Conservation (phyloP, 2,797 vertebrate species). For the Moxostoma hubbsi region DNA sequence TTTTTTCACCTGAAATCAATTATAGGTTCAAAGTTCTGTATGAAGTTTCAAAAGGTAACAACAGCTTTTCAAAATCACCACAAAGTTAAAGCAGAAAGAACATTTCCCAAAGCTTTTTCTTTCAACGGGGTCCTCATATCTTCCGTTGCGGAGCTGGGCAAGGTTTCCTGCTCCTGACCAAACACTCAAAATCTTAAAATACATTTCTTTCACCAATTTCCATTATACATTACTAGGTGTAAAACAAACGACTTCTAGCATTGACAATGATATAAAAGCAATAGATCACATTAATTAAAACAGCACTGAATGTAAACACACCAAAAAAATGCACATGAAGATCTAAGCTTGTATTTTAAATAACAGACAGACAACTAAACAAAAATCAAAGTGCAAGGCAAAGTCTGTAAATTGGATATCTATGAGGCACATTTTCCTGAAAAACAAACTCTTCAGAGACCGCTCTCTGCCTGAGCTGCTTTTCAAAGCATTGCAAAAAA, state of each 20-base stretch:
- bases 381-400: conserved; percentile 82
- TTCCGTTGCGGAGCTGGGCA: neutral
- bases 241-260: conserved; percentile 54
- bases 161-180: conserved; percentile 16
- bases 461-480: too few species aligned
- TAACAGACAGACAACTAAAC: conserved; percentile 80
- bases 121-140: neutral
- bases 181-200: conserved; percentile 51
- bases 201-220: conserved; percentile 11
- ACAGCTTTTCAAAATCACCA: conserved; percentile 47
- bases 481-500: conserved; percentile 26
- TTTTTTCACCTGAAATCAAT: conserved; percentile 75
- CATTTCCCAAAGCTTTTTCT: conserved; percentile 29
- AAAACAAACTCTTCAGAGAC: conserved; percentile 30
- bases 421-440: conserved; percentile 49
- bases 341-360: conserved; percentile 84
- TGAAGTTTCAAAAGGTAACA: conserved; percentile 63
- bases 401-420: conserved; percentile 69
- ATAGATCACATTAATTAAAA: conserved; percentile 79
- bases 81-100: conserved; percentile 42
- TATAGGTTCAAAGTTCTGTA: conserved; percentile 62
- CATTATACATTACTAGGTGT: conserved; percentile 31
- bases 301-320: conserved; percentile 76
- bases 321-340: conserved; percentile 56
- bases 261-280: conserved; percentile 77